A percentile compares a stretch with the other conserved stretches of the same genome.
Evolutionary conservation across 1,140 invertebrate genomes (phyloP).

Genomic region (Protaetia brevitarsis): DNA sequence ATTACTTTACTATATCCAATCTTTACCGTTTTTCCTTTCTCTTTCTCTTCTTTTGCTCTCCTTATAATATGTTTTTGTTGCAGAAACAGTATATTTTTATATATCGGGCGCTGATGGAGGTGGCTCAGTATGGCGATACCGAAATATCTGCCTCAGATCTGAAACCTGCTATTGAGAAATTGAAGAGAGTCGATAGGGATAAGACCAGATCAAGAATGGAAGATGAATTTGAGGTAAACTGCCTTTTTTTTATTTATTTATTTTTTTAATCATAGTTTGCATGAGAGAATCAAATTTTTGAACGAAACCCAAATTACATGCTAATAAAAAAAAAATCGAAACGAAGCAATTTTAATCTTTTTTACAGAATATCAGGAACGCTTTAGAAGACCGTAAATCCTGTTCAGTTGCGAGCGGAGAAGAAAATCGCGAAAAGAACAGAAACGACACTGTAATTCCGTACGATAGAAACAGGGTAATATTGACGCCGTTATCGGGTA

Average conservation of each 20-base stretch:
- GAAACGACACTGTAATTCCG: conserved; percentile 82
- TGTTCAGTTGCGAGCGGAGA: conserved; percentile 76
- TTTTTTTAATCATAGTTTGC: too few species aligned
- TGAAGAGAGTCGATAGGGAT: conserved; percentile 66
- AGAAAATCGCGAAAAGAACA: conserved; percentile 85
- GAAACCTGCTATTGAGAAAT: conserved; percentile 65
- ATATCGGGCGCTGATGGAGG: conserved; percentile 91
- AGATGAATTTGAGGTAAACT: conserved; percentile 77
- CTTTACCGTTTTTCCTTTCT: too few species aligned
- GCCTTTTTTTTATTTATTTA: too few species aligned
- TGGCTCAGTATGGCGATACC: conserved; percentile 90
- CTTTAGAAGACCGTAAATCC: conserved; percentile 78
- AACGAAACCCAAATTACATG: too few species aligned
- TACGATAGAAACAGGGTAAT: conserved; percentile 90
- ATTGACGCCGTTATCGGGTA: conserved; percentile 72
- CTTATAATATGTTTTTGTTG: conserved; percentile 35
- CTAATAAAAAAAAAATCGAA: conserved; percentile 12
- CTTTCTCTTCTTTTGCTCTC: too few species aligned
- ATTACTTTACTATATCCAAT: too few species aligned
- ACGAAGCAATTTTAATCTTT: background rate
- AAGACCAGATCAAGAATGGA: conserved; percentile 68
- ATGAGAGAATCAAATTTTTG: too few species aligned
- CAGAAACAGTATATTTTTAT: conserved; percentile 98
- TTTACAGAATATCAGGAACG: conserved; percentile 71
- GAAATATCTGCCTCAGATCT: conserved; percentile 74